A percentile compares a stretch with the other conserved stretches of the same genome.
phyloP scores from a whole-genome alignment of 2,888 invertebrate genomes.

The Lepidocyrtinus sp. region DNA sequence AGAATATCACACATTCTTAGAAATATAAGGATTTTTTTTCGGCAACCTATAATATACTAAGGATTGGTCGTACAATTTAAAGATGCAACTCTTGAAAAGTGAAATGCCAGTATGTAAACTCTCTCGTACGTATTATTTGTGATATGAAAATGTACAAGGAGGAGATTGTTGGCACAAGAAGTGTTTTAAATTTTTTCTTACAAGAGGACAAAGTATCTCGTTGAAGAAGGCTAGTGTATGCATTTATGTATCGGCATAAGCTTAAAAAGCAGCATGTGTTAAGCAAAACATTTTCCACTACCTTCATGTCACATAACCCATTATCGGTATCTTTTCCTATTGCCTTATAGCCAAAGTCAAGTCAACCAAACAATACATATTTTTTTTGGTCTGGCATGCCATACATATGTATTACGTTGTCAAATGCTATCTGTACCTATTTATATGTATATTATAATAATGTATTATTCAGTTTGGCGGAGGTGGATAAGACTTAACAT shows the following conservation, averaged over 20 bases:
- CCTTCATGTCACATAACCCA: conserved; percentile 5
- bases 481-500: conserved; percentile 41
- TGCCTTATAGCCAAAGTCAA: conserved; percentile 13
- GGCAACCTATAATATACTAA: conserved; percentile 41
- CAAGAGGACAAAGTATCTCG: conserved; percentile 24
- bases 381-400: conserved; percentile 4
- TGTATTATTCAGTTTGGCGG: conserved; percentile 55
- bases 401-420: conserved; percentile 19
- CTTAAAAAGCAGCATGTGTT: too few species aligned
- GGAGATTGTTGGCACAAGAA: conserved; percentile 58
- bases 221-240: too few species aligned
- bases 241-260: not conserved
- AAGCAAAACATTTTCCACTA: not conserved
- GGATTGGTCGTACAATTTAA: conserved; percentile 49
- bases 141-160: too few species aligned
- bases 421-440: conserved; percentile 19
- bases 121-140: not conserved
- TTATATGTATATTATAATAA: conserved; percentile 43
- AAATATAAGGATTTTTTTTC: conserved; percentile 34
- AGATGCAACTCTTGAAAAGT: conserved; percentile 60
- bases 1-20: conserved; percentile 41
- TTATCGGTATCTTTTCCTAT: conserved; percentile 8
- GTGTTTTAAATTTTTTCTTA: conserved; percentile 47
- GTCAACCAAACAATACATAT: conserved; percentile 7
- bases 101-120: conserved; percentile 42